phyloP scores from a whole-genome alignment of 2,888 invertebrate species.

The Melipona bicolor region DNA sequence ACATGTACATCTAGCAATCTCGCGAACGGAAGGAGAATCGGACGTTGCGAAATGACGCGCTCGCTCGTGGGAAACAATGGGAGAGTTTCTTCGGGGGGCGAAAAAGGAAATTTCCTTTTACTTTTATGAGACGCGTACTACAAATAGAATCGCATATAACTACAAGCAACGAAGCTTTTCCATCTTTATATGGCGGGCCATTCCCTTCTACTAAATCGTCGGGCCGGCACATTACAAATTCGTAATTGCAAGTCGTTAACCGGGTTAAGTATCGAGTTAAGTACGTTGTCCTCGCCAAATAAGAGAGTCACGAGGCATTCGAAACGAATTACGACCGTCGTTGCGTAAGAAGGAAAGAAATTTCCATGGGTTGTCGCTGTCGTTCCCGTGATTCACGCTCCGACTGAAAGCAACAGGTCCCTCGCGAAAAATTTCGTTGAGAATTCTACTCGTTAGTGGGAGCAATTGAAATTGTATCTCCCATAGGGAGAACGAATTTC shows the following conservation, averaged over 20 bases:
- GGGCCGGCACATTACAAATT: not conserved
- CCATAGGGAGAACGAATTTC: too few relatives aligned
- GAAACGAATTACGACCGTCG: not conserved
- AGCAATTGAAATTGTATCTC: not conserved
- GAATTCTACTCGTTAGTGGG: not conserved
- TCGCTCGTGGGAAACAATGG: not conserved
- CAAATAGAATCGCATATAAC: not conserved
- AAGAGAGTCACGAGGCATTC: not conserved
- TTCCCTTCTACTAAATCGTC: slow-evolving; percentile 1
- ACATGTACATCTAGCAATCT: slow-evolving; percentile 4
- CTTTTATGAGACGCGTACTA: too few relatives aligned
- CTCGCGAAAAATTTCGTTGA: too few relatives aligned
- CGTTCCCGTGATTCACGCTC: too few relatives aligned
- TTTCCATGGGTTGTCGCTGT: not conserved
- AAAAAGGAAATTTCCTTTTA: not conserved
- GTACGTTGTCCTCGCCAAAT: not conserved
- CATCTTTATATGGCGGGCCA: not conserved
- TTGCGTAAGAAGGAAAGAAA: not conserved
- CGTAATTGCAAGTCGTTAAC: slow-evolving; percentile 21
- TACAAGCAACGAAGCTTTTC: not conserved
- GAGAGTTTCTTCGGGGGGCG: not conserved
- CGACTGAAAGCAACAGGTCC: too few relatives aligned
- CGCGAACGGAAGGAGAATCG: slow-evolving; percentile 12
- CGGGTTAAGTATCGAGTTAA: slow-evolving; percentile 16
- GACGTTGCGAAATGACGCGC: slow-evolving; percentile 11